These are phyloP conservation scores for Ecliptopera silaceata DNA, from an alignment of 2,888 invertebrate genomes.

Conservation along the genomic window DNA sequence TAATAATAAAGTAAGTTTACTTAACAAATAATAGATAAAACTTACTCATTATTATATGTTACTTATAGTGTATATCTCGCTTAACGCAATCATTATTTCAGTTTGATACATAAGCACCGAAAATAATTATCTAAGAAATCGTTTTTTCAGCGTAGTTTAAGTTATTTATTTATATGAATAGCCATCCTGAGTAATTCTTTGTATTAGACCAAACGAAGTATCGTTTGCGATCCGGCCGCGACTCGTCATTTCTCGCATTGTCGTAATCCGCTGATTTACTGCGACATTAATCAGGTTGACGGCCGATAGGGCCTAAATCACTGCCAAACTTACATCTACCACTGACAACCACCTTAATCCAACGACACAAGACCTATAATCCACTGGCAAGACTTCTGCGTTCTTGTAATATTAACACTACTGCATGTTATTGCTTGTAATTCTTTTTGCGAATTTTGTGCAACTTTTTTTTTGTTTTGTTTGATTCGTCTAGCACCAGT, in stretches of 20 bases:
- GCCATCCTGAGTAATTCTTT: conserved; percentile 13
- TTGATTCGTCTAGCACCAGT: conserved; percentile 69
- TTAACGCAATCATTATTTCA: no score
- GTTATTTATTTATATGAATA: no score
- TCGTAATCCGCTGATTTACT: conserved; percentile 83
- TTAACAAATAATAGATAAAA: no score
- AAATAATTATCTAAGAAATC: no score
- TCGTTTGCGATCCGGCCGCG: conserved; percentile 76
- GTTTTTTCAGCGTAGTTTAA: no score
- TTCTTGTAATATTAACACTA: conserved; percentile 66
- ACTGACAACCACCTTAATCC: conserved; percentile 51
- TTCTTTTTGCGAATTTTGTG: conserved; percentile 79
- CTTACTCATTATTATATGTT: no score
- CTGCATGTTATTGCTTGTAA: conserved; percentile 81
- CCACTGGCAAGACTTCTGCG: conserved; percentile 27
- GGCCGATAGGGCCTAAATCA: conserved; percentile 82
- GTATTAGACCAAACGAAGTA: conserved; percentile 49
- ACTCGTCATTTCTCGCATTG: conserved; percentile 83
- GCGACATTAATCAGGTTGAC: conserved; percentile 82
- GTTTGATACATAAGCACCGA: no score
- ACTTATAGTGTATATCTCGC: no score
- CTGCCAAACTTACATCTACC: conserved; percentile 62
- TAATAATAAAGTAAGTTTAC: no score
- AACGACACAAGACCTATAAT: conserved; percentile 48
- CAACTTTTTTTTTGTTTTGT: conserved; percentile 62